Percentiles rank a stretch among this genome's conserved stretches.
Conservation (phyloP, 37 sponge, comb jelly and placozoan genomes). For the Mnemiopsis leidyi region DNA sequence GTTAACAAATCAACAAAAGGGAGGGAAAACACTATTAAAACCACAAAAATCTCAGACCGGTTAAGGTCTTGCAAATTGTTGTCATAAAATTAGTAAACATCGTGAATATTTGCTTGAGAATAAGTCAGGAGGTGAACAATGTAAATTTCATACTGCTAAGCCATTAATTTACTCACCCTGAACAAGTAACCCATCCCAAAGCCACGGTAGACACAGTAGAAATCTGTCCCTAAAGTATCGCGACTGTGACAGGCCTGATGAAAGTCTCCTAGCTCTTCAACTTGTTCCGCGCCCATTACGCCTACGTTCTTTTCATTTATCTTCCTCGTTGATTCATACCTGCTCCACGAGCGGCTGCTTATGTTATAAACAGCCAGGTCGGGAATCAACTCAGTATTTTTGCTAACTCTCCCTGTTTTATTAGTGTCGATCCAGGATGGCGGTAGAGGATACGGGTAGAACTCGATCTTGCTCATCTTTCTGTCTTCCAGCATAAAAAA, state of each 20-base stretch:
- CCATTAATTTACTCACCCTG: neutral
- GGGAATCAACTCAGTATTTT: neutral
- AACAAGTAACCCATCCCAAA: neutral
- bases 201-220: neutral
- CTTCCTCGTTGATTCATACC: neutral
- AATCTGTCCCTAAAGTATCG: neutral
- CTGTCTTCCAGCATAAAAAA: neutral
- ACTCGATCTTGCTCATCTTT: neutral
- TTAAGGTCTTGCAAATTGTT: too few relatives aligned
- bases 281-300: neutral
- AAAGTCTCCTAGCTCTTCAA: neutral
- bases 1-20: neutral
- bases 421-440: neutral
- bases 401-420: neutral
- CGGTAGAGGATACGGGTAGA: constrained; percentile 13
- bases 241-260: neutral
- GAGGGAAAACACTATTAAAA: too few relatives aligned
- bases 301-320: neutral
- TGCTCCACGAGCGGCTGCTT: neutral
- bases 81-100: too few relatives aligned
- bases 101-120: too few relatives aligned
- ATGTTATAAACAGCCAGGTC: neutral
- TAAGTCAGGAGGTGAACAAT: too few relatives aligned
- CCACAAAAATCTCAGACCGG: too few relatives aligned
- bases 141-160: too few relatives aligned